Conservation (phyloP, 2,888 invertebrate species). For the Macrosiphum euphorbiae region DNA sequence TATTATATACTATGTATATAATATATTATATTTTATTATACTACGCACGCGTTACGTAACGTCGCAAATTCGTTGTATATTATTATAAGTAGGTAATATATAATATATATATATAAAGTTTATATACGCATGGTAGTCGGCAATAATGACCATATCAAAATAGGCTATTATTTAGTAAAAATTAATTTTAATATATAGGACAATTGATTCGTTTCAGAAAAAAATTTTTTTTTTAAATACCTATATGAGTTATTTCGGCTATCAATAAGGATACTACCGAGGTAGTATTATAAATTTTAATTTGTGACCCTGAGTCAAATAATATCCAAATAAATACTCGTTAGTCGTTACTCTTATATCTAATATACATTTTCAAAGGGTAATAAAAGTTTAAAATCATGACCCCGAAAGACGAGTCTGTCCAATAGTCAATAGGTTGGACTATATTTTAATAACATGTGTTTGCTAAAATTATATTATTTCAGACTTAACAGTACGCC, state of each 20-base stretch:
- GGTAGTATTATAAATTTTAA: neutral
- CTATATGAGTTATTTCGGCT: neutral
- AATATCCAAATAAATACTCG: neutral
- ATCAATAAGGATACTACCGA: neutral
- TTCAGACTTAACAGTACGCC: neutral
- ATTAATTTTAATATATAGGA: neutral
- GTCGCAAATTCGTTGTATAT: neutral
- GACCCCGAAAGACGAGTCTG: neutral
- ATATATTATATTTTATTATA: neutral
- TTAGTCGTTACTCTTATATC: neutral
- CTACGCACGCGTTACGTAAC: neutral
- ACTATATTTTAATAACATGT: neutral
- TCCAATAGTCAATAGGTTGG: neutral
- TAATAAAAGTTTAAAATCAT: neutral
- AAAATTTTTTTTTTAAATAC: neutral
- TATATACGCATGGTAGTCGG: neutral
- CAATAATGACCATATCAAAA: neutral
- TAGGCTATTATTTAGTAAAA: neutral
- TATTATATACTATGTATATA: neutral
- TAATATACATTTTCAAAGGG: neutral
- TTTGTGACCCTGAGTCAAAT: neutral
- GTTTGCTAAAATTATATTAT: neutral
- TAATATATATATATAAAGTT: neutral
- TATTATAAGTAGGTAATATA: neutral
- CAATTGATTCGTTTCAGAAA: neutral